phyloP scores from a whole-genome alignment of 2,113 vertebrate genomes.

The Climacteris rufus region DNA sequence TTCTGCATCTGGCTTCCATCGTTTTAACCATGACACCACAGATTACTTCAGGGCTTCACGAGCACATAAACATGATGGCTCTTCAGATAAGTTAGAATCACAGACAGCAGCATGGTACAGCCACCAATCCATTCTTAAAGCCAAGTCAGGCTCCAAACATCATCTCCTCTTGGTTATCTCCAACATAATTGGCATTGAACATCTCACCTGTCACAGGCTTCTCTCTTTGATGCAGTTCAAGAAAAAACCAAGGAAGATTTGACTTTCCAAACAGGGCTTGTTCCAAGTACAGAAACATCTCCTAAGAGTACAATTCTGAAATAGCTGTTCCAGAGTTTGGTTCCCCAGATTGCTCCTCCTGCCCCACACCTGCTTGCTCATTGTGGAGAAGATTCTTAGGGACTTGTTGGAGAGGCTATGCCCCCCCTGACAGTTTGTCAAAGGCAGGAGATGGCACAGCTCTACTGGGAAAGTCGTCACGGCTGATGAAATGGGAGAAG shows the following conservation, averaged over 20 bases:
- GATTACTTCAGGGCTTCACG: constrained; percentile 5
- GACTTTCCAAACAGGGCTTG: fast-evolving
- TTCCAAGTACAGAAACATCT: background rate
- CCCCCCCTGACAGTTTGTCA: background rate
- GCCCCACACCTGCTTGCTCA: fast-evolving
- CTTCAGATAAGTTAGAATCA: background rate
- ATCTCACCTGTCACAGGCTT: background rate
- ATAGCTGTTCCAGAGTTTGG: background rate
- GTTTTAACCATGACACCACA: background rate
- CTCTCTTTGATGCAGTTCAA: background rate
- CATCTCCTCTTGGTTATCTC: background rate
- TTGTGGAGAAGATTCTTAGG: background rate
- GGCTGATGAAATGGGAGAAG: fast-evolving
- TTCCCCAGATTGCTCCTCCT: background rate
- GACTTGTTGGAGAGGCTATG: background rate
- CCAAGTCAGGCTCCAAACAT: background rate
- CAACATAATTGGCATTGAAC: background rate
- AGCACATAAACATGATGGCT: background rate
- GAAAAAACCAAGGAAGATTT: background rate
- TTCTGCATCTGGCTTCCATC: background rate
- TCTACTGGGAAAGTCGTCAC: background rate
- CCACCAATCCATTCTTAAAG: background rate
- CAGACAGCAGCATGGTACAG: background rate
- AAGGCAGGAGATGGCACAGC: background rate
- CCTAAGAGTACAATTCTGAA: background rate